phyloP scores from a whole-genome alignment of 2,797 vertebrate genomes.

The Brachyrhaphis roseni region DNA sequence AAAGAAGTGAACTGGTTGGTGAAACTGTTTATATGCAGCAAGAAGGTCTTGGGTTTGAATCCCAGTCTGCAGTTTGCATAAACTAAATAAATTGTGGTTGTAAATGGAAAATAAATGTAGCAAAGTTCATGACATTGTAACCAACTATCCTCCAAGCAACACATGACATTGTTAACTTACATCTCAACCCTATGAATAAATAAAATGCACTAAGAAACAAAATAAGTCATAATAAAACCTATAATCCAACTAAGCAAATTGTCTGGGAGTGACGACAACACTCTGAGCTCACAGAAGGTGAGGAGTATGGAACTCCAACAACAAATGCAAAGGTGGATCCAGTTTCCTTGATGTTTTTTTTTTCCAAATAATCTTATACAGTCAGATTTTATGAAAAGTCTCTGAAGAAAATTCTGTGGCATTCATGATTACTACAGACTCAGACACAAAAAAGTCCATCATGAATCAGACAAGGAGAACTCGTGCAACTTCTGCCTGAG shows the following conservation, averaged over 20 bases:
- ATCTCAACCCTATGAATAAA: not conserved
- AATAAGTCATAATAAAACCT: not conserved
- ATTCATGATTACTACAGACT: not conserved
- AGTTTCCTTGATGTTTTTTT: too few species aligned
- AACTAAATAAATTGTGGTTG: not conserved
- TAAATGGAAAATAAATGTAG: not conserved
- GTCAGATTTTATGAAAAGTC: not conserved
- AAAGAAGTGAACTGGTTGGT: not conserved
- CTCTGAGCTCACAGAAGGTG: not conserved
- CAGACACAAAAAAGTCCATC: not conserved
- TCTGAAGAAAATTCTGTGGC: not conserved
- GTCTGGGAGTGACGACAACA: not conserved
- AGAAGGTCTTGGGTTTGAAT: not conserved
- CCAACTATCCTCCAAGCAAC: not conserved
- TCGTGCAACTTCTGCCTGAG: not conserved
- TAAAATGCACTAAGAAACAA: not conserved
- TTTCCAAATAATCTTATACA: not conserved
- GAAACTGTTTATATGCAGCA: not conserved
- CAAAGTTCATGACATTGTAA: not conserved
- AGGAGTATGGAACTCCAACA: not conserved
- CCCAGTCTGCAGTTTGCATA: not conserved
- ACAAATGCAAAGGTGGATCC: too few species aligned
- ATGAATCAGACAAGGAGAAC: not conserved
- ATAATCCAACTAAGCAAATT: not conserved
- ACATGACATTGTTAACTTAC: not conserved